phyloP scores from a whole-genome alignment of 2,888 invertebrate genomes.

The Erebia epiphron region DNA sequence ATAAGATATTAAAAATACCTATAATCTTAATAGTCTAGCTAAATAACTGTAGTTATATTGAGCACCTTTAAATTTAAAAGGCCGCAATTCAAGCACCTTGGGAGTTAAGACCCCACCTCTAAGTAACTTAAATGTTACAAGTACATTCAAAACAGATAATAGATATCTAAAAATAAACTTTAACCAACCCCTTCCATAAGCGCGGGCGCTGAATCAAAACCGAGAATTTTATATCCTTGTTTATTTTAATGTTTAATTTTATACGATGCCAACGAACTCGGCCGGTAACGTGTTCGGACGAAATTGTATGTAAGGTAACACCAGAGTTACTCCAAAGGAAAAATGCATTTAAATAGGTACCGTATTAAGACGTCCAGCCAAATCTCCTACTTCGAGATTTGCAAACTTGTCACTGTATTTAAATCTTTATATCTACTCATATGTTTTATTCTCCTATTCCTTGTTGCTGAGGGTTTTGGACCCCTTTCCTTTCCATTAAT shows the following conservation, averaged over 20 bases:
- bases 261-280: constrained; percentile 73
- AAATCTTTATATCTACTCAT: too few species aligned
- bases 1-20: too few species aligned
- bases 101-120: not conserved
- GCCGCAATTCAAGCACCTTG: too few species aligned
- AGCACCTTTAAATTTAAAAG: too few species aligned
- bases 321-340: constrained; percentile 45
- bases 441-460: too few species aligned
- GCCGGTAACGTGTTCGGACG: constrained; percentile 39
- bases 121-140: constrained; percentile 3
- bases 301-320: constrained; percentile 53
- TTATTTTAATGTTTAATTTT: constrained; percentile 80
- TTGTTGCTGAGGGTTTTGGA: too few species aligned
- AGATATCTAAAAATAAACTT: constrained; percentile 12
- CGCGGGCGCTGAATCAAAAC: constrained; percentile 65
- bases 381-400: too few species aligned
- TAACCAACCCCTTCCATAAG: constrained; percentile 44
- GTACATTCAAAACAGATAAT: constrained; percentile 2
- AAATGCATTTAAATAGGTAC: constrained; percentile 46
- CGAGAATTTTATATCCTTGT: constrained; percentile 73
- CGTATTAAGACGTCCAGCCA: not conserved
- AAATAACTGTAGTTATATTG: too few species aligned
- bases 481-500: too few species aligned
- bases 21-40: too few species aligned
- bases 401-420: too few species aligned